phyloP scores from a whole-genome alignment of 2,888 invertebrate genomes.

The Phalera bucephala region DNA sequence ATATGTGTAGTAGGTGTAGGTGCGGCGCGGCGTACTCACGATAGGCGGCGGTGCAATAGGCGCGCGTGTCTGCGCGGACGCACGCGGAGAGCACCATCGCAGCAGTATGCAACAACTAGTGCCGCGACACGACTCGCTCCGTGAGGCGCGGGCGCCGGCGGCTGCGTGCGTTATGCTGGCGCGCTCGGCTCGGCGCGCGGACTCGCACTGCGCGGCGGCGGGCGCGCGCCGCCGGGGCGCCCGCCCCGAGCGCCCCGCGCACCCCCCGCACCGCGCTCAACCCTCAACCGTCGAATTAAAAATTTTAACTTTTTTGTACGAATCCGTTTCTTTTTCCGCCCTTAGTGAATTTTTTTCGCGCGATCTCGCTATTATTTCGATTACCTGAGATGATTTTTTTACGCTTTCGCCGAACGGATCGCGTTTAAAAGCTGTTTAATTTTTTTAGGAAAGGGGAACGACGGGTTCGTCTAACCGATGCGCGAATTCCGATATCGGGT shows the following conservation, averaged over 20 bases:
- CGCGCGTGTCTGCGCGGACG: conserved; percentile 66
- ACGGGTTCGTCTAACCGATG: conserved; percentile 71
- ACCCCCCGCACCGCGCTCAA: conserved; percentile 30
- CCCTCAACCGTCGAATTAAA: conserved; percentile 69
- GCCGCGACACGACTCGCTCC: too few species aligned
- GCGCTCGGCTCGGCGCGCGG: conserved; percentile 12
- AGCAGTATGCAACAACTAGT: too few species aligned
- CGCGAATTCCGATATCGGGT: conserved; percentile 79
- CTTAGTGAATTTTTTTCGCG: conserved; percentile 81
- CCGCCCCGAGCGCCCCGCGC: conserved; percentile 16
- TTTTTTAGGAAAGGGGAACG: conserved; percentile 76
- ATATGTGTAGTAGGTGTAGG: too few species aligned
- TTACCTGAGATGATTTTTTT: conserved; percentile 80
- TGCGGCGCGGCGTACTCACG: conserved; percentile 51
- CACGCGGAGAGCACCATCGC: conserved; percentile 71
- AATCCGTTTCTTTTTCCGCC: conserved; percentile 82
- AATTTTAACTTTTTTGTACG: conserved; percentile 71
- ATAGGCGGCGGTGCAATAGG: conserved; percentile 62
- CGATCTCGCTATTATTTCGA: conserved; percentile 76
- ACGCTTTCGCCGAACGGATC: conserved; percentile 61
- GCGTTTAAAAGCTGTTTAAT: conserved; percentile 81
- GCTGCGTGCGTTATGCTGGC: too few species aligned
- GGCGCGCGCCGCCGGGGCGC: conserved; percentile 16
- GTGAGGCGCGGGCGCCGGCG: too few species aligned
- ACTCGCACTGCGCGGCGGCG: conserved; percentile 15